These are phyloP conservation scores for Nothoprocta pentlandii DNA, from an alignment of 2,113 vertebrate species.

Conservation along the genomic window DNA sequence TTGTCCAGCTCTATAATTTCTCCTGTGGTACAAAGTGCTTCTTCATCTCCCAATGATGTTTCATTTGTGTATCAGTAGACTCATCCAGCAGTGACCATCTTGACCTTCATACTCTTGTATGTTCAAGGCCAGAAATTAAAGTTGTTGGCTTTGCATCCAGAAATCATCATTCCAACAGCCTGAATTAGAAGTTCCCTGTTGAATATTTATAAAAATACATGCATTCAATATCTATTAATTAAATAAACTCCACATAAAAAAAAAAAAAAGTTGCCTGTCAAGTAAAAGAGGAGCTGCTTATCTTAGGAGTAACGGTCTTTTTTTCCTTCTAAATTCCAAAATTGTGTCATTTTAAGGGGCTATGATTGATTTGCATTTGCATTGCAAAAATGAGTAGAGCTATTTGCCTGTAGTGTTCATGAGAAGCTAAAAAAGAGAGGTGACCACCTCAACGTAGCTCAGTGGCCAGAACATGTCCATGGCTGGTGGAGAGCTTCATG, in stretches of 20 bases:
- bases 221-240: neutral
- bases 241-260: neutral
- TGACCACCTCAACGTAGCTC: neutral
- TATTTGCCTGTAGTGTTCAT: neutral
- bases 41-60: neutral
- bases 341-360: neutral
- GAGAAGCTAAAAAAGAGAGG: neutral
- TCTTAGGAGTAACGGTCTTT: neutral
- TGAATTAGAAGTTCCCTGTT: neutral
- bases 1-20: neutral
- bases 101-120: neutral
- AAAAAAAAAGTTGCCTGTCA: neutral
- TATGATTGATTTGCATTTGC: neutral
- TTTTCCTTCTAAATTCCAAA: neutral
- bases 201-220: neutral
- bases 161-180: neutral
- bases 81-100: neutral
- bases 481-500: neutral
- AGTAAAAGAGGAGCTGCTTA: neutral
- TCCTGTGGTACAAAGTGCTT: neutral
- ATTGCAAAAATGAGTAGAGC: neutral
- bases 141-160: neutral
- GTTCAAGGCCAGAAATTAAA: neutral
- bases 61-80: fast-evolving
- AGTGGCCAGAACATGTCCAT: neutral